These are phyloP conservation scores for Cyclophora punctaria DNA, from an alignment of 2,888 invertebrate species.

Conservation along the genomic window DNA sequence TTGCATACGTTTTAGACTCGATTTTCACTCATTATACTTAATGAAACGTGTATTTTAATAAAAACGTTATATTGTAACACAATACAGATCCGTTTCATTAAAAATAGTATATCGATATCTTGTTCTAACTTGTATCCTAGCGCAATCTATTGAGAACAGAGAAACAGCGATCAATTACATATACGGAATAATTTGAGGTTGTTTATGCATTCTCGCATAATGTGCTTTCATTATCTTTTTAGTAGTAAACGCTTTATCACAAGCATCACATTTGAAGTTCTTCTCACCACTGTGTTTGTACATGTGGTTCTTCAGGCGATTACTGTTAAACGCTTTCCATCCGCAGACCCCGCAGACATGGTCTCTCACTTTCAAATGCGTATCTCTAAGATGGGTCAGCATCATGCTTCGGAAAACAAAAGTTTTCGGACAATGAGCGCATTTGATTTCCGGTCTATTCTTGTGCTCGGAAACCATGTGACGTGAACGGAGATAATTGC, in stretches of 20 bases:
- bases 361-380: slow-evolving; percentile 58
- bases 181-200: slow-evolving; percentile 21
- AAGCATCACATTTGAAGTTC: slow-evolving; percentile 59
- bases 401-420: slow-evolving; percentile 65
- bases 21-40: too few relatives aligned
- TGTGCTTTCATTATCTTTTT: slow-evolving; percentile 64
- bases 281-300: slow-evolving; percentile 67
- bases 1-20: too few relatives aligned
- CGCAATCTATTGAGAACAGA: too few relatives aligned
- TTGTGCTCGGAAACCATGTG: slow-evolving; percentile 63
- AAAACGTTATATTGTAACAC: too few relatives aligned
- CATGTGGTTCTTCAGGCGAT: slow-evolving; percentile 69
- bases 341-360: slow-evolving; percentile 59
- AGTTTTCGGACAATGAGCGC: slow-evolving; percentile 60
- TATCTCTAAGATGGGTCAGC: slow-evolving; percentile 60
- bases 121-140: too few relatives aligned
- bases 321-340: slow-evolving; percentile 60
- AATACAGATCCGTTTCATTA: too few relatives aligned
- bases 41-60: too few relatives aligned
- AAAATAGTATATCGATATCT: too few relatives aligned
- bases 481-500: slow-evolving; percentile 54
- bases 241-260: slow-evolving; percentile 61
- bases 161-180: slow-evolving; percentile 6
- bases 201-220: slow-evolving; percentile 55
- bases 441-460: slow-evolving; percentile 55